Base-by-base conservation (phyloP, 1,140 invertebrate species). In the Drosophila funebris region DNA sequence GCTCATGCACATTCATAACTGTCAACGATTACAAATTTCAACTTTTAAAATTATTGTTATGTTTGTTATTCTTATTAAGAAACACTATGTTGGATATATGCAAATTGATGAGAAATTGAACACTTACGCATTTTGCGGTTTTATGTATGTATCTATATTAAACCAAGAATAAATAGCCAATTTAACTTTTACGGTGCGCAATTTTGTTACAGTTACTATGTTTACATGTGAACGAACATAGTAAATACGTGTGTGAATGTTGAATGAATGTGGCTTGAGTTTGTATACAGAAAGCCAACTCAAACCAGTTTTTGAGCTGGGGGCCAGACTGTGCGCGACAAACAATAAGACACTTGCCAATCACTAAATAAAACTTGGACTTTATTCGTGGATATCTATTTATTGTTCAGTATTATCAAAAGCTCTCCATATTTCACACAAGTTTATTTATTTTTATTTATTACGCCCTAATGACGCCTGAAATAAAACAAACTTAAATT, bases 401-500 rank as follows among this genome's bases (percentile, higher is more conserved):
- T 39, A 31, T 37, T 37, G 9, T 41, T 50, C 41, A 63, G 29
- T 54, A 13, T 48, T 7, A 52, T n/a, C 2, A 54, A 27, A 6
- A 29, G n/a, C 27, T 41, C 24, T 27, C 7, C 7, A 41, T 58
- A 14, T 36, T 52, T 36, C 22, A 20, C 20, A 27, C 27, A 52
- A 22, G 52, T 52, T 31, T 31, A 31, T 31, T 31, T 31, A 31
- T 13, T 3, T 36, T 52, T 36, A 53, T 36, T 52, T 22, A 27
- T 31, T 39, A 31, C 33, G 20, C 29, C 24, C 3, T 36, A 44
- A 57, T 36, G 36, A 58, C 22, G 8, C 54, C 24, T 57, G 24
- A 72, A 72, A 67, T 39, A 66, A 67, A 72, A 24, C 27, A 58
- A 72, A 72, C 62, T 31, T 58, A 67, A 67, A 72, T n/a, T 29